Conservation (phyloP, 2,113 vertebrate species). For the Irena cyanogastra region DNA sequence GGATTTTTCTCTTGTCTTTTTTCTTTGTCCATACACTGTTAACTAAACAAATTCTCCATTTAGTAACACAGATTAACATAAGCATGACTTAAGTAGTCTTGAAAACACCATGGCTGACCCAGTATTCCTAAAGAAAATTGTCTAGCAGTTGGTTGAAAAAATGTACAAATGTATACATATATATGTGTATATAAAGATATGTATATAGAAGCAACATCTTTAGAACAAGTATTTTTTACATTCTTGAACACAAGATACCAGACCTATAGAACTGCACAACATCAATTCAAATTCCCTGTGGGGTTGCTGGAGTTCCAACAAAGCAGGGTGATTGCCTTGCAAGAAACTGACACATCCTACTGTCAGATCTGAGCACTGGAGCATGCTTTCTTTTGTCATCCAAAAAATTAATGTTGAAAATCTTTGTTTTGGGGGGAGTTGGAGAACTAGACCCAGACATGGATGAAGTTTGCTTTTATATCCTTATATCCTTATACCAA, state of each 20-base stretch:
- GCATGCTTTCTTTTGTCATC: neutral
- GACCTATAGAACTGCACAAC: neutral
- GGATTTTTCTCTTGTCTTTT: neutral
- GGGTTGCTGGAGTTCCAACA: neutral
- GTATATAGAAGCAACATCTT: neutral
- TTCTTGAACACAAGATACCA: neutral
- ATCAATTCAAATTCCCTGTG: neutral
- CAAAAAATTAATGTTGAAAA: neutral
- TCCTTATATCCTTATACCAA: too few species aligned
- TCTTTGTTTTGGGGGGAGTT: neutral
- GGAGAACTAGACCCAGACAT: neutral
- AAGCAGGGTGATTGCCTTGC: neutral
- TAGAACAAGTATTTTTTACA: neutral
- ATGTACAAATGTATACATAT: neutral
- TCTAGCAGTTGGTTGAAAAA: neutral
- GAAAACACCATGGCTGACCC: neutral
- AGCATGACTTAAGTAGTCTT: neutral
- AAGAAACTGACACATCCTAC: neutral
- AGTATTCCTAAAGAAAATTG: neutral
- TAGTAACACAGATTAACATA: neutral
- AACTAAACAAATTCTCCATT: neutral
- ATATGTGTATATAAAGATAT: neutral
- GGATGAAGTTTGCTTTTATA: too few species aligned
- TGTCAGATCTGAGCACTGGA: neutral
- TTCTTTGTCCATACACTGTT: neutral